Base-by-base conservation (phyloP, 2,113 vertebrate species). In the Saimiri boliviensis region DNA sequence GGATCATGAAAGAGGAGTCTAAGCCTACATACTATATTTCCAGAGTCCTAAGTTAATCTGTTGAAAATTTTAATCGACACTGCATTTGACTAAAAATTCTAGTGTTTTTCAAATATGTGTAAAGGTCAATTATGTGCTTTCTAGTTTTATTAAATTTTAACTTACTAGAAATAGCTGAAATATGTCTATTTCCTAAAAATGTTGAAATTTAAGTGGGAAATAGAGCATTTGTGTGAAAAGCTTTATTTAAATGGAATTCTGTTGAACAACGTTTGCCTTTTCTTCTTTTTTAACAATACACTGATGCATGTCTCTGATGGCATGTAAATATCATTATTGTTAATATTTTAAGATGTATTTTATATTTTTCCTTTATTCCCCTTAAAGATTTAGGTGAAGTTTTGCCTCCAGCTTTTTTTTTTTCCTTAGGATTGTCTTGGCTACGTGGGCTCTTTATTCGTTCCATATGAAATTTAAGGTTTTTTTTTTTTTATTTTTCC, bases 111-210 rank as follows among this genome's bases (percentile, higher is more conserved):
- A 83, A 37, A 30, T 93, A 54, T 73, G 27, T 94, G 19, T 45
- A 74, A 90, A 76, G 21, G 42, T 40, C 88, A 84, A 94, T 80
- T 54, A 10, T 47, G 2, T 84, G 6, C 8, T 58, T 40, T 52
- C 49, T 76, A 88, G 86, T 73, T 71, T 45, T 66, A 91, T 42
- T 84, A 40, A 47, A 77, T 81, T 96, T 95, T 87, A 87, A 80
- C 47, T 95, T 84, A 8, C 14, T 82, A 73, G 27, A 91, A 93
- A 68, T 16, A 84, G 6, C 6, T 66, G 23, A 66, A 66, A 49
- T 45, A 86, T 80, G 83, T 81, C 17, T 58, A 80, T 45, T 70
- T 10, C 35, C 17, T 74, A 91, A 71, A 93, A 84, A 60, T 76
- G 3, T 32, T 89, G 35, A 94, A 58, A n/a, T 81, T 9, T 11